phyloP scores from a whole-genome alignment of 2,797 vertebrate genomes.

The Brachyalestes nurse region DNA sequence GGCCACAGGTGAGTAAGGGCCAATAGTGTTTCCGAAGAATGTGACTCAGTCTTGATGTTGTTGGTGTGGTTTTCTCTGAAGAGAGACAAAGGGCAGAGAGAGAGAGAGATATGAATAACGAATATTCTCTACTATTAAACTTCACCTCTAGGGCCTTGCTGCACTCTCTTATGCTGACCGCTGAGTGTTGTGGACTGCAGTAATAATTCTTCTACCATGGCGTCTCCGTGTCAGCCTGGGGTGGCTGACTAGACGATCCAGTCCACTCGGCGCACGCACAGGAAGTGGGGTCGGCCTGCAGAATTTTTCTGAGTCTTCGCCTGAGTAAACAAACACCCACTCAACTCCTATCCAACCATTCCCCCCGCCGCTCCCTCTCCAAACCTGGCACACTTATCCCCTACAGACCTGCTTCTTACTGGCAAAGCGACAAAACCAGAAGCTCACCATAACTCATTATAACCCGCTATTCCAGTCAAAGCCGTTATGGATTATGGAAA shows the following conservation, averaged over 20 bases:
- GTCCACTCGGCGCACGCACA: constrained; percentile 60
- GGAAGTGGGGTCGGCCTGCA: constrained; percentile 73
- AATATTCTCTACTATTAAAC: constrained; percentile 69
- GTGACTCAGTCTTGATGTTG: constrained; percentile 1
- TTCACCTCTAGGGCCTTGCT: constrained; percentile 62
- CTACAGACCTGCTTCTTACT: constrained; percentile 53
- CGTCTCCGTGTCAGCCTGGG: constrained; percentile 68
- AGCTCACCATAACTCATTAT: constrained; percentile 52
- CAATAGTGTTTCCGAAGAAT: constrained; percentile 19
- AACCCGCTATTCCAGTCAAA: constrained; percentile 57
- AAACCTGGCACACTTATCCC: constrained; percentile 46
- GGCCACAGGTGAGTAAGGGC: neutral
- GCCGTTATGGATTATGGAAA: constrained; percentile 53
- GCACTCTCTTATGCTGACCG: constrained; percentile 53
- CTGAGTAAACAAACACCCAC: constrained; percentile 73
- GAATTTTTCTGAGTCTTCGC: constrained; percentile 70
- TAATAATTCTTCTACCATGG: constrained; percentile 77
- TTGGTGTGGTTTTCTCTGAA: constrained; percentile 10
- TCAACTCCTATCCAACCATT: constrained; percentile 40
- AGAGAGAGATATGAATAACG: neutral
- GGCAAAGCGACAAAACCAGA: constrained; percentile 47
- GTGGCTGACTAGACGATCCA: constrained; percentile 74
- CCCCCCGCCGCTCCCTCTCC: constrained; percentile 32
- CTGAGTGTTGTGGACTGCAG: constrained; percentile 70
- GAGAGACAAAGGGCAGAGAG: constrained; percentile 19